Evolutionary conservation across 2,888 invertebrate species (phyloP).

Genomic region (Ormyrus labotus): DNA sequence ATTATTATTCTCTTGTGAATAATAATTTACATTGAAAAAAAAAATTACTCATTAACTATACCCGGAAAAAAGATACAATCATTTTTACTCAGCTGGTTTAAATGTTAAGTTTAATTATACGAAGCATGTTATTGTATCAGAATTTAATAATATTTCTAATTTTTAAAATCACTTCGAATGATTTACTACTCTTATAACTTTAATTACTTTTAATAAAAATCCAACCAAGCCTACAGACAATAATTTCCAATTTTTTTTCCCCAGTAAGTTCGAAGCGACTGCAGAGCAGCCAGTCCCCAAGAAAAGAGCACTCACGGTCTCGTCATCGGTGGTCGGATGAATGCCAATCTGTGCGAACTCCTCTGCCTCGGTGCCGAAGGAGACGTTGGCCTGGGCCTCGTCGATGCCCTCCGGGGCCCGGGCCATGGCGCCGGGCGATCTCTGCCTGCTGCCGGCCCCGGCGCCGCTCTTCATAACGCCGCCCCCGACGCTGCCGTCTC

Average conservation of each 20-base stretch:
- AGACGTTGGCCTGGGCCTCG: conserved; percentile 66
- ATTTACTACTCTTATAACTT: too few species aligned
- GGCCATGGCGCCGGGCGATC: conserved; percentile 71
- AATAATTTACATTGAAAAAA: too few species aligned
- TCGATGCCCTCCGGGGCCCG: conserved; percentile 67
- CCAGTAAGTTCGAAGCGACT: neutral
- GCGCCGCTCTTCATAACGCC: conserved; percentile 69
- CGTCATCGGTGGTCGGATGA: conserved; percentile 72
- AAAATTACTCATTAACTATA: too few species aligned
- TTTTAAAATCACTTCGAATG: too few species aligned
- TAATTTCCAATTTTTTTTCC: neutral
- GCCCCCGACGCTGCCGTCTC: conserved; percentile 72
- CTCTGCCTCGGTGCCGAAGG: conserved; percentile 69
- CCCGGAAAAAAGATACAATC: too few species aligned
- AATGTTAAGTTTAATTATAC: too few species aligned
- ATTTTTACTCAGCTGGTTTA: too few species aligned
- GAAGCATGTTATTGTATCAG: too few species aligned
- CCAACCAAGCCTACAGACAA: too few species aligned
- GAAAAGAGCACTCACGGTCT: conserved; percentile 66
- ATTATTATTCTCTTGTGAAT: too few species aligned
- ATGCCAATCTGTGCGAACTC: conserved; percentile 69
- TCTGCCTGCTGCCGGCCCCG: conserved; percentile 64
- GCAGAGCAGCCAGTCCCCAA: neutral
- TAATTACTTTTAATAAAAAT: too few species aligned
- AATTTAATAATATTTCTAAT: too few species aligned